Evolutionary conservation across 1,140 invertebrate species (phyloP).

Genomic region (Hypothenemus hampei): DNA sequence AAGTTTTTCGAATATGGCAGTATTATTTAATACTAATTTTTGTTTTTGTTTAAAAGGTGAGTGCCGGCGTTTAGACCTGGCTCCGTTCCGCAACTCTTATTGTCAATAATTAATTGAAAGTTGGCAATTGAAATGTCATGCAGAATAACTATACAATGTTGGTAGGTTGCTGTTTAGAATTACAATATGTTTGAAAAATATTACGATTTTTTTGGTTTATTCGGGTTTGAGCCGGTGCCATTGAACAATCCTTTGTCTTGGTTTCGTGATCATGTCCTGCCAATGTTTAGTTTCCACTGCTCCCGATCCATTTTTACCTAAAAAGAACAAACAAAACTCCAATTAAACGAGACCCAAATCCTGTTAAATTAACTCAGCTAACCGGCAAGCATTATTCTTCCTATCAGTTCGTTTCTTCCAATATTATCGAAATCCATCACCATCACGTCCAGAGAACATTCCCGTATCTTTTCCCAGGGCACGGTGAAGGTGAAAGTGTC

Average conservation of each 20-base stretch:
- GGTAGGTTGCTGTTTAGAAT: no score
- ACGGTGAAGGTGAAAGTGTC: conserved; percentile 90
- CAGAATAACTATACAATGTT: conserved; percentile 8
- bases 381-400: conserved; percentile 82
- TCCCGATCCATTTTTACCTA: conserved; percentile 86
- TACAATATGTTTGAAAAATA: conserved; percentile 12
- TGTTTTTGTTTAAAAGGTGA: no score
- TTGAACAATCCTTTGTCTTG: conserved; percentile 85
- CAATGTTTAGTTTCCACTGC: conserved; percentile 90
- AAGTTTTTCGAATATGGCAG: no score
- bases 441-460: conserved; percentile 86
- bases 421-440: conserved; percentile 96
- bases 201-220: conserved; percentile 48
- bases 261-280: conserved; percentile 96
- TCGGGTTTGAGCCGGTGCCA: conserved; percentile 87
- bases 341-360: neutral
- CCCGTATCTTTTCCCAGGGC: conserved; percentile 90
- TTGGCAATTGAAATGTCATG: conserved; percentile 6
- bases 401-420: conserved; percentile 87
- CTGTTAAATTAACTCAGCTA: conserved; percentile 37
- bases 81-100: no score
- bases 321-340: conserved; percentile 36
- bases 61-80: no score
- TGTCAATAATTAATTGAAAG: conserved; percentile 9
- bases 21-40: no score